phyloP scores from a whole-genome alignment of 2,888 invertebrate genomes.

The Operophtera brumata region DNA sequence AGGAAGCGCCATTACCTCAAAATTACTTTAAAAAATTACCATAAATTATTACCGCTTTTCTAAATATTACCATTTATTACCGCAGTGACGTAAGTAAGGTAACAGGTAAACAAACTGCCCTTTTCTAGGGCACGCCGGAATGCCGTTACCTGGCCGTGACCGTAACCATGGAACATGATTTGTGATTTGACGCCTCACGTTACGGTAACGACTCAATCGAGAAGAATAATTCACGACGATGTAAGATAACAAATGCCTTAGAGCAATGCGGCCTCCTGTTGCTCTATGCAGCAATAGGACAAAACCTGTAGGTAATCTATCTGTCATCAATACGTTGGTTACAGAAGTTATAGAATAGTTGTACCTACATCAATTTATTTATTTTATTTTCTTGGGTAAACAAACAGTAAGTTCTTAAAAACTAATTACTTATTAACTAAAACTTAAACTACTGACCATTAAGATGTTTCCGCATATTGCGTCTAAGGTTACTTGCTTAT shows the following conservation, averaged over 20 bases:
- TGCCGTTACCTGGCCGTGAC: conserved; percentile 74
- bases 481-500: too few relatives aligned
- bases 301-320: too few relatives aligned
- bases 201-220: conserved; percentile 20
- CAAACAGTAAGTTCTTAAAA: too few relatives aligned
- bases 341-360: too few relatives aligned
- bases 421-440: too few relatives aligned
- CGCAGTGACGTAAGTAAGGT: conserved; percentile 33
- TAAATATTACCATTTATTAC: conserved; percentile 8
- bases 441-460: too few relatives aligned
- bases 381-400: too few relatives aligned
- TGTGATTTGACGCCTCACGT: conserved; percentile 12
- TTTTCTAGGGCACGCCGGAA: conserved; percentile 61
- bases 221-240: conserved; percentile 14
- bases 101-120: conserved; percentile 48
- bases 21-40: neutral
- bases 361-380: too few relatives aligned
- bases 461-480: too few relatives aligned
- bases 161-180: conserved; percentile 39
- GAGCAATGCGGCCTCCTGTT: too few relatives aligned
- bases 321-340: too few relatives aligned
- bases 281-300: too few relatives aligned
- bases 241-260: conserved; percentile 1
- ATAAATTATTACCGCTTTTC: neutral
- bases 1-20: neutral